Conservation (phyloP, 2,797 vertebrate genomes). For the Catostomus latipinnis region DNA sequence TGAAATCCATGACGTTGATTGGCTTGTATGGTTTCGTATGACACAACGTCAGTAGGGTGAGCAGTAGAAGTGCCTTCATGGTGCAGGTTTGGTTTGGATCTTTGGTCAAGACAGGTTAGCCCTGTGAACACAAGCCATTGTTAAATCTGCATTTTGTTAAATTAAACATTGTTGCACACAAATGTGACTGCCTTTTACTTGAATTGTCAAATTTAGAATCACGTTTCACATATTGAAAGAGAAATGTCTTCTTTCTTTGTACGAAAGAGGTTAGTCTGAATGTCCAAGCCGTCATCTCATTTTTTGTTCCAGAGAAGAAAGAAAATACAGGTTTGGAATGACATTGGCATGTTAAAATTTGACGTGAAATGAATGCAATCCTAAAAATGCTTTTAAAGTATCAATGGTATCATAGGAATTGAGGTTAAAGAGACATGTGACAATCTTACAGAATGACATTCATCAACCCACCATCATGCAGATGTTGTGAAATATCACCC, state of each 20-base stretch:
- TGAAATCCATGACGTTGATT: constrained; percentile 83
- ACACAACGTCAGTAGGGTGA: constrained; percentile 86
- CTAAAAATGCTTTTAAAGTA: not conserved
- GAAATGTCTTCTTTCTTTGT: no score
- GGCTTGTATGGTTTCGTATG: constrained; percentile 83
- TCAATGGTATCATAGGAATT: constrained; percentile 1
- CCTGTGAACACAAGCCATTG: constrained; percentile 8
- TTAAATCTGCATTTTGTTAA: not conserved
- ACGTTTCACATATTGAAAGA: not conserved
- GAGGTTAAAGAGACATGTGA: not conserved
- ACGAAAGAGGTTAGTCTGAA: no score
- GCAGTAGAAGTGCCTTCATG: constrained; percentile 87
- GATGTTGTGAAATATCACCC: not conserved
- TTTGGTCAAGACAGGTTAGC: not conserved
- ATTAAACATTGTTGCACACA: not conserved
- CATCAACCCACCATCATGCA: not conserved
- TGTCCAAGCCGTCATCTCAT: no score
- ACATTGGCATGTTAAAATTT: no score
- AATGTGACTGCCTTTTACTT: not conserved
- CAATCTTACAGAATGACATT: not conserved
- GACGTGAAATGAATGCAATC: not conserved
- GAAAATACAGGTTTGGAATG: no score
- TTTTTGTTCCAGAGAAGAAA: no score
- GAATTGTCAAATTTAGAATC: not conserved
- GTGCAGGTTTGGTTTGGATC: constrained; percentile 43